These are phyloP conservation scores for Azemiops feae DNA, from an alignment of 2,113 vertebrate species.

Conservation along the genomic window DNA sequence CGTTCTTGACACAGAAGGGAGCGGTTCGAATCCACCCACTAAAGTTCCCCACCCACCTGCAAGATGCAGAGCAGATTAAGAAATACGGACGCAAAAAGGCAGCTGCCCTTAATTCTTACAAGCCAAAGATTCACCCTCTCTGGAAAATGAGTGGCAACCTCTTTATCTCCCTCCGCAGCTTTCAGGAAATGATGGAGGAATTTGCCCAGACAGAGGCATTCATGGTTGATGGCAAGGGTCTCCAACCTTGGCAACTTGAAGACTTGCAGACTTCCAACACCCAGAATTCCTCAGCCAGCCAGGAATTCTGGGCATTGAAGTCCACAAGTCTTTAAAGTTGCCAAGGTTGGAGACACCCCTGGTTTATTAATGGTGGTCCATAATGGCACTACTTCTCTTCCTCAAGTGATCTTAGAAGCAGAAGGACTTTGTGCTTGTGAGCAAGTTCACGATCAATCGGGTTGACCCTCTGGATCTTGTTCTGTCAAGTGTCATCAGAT, in stretches of 20 bases:
- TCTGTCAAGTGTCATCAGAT: neutral
- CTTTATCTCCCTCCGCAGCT: neutral
- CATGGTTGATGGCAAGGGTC: neutral
- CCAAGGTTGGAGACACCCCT: too few relatives aligned
- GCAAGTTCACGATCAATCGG: neutral
- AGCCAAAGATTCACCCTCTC: neutral
- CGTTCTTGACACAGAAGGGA: constrained; percentile 40
- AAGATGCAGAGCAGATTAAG: constrained; percentile 55
- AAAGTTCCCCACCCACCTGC: neutral
- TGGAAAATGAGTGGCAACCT: neutral
- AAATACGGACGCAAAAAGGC: neutral
- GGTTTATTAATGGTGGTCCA: too few relatives aligned
- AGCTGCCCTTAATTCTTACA: constrained; percentile 3
- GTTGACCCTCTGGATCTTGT: neutral
- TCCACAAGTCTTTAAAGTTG: too few relatives aligned
- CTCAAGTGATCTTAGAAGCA: neutral
- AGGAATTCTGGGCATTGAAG: neutral
- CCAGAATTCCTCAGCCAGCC: neutral
- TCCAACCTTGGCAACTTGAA: neutral
- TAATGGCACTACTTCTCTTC: neutral
- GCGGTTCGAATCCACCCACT: constrained; percentile 46
- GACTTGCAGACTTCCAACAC: neutral
- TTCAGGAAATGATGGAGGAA: neutral
- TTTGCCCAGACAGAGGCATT: neutral
- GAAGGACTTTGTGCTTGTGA: too few relatives aligned